Evolutionary conservation across 2,888 invertebrate genomes (phyloP).

Genomic region (Eurytoma californica): DNA sequence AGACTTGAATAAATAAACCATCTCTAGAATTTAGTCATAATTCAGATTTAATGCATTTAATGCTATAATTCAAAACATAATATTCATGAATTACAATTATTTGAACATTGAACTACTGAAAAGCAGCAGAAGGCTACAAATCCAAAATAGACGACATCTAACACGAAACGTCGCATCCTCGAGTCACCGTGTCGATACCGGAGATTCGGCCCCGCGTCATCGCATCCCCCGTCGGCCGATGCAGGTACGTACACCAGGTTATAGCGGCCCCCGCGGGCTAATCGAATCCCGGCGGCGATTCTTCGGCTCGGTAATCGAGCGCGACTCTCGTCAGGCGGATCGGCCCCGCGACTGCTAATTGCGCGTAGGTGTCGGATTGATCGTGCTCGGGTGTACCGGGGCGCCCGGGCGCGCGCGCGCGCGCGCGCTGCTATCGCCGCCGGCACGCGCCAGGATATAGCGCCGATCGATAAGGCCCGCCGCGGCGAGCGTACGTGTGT

Average conservation of each 20-base stretch:
- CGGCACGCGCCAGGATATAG: conserved; percentile 24
- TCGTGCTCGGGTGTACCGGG: conserved; percentile 56
- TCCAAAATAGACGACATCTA: too few relatives aligned
- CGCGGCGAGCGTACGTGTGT: neutral
- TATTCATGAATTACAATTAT: too few relatives aligned
- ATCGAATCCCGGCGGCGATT: conserved; percentile 50
- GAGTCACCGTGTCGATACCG: too few relatives aligned
- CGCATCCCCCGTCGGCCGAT: neutral
- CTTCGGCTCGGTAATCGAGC: conserved; percentile 56
- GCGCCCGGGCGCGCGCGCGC: conserved; percentile 4
- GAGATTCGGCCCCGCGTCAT: neutral
- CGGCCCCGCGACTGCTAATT: conserved; percentile 58
- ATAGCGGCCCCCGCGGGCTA: conserved; percentile 16
- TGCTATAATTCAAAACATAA: too few relatives aligned
- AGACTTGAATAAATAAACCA: too few relatives aligned
- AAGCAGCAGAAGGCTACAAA: too few relatives aligned
- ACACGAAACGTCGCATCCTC: too few relatives aligned
- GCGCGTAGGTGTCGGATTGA: conserved; percentile 60
- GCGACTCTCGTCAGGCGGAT: conserved; percentile 68
- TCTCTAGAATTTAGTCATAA: too few relatives aligned
- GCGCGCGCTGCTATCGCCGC: too few relatives aligned
- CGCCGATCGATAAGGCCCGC: conserved; percentile 48
- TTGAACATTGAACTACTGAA: too few relatives aligned
- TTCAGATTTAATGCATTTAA: too few relatives aligned
- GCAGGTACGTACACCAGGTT: neutral